A percentile compares a stretch with the other conserved stretches of the same genome.
Evolutionary conservation across 2,888 invertebrate species (phyloP).

Genomic region (Pollenia griseotomentosa): DNA sequence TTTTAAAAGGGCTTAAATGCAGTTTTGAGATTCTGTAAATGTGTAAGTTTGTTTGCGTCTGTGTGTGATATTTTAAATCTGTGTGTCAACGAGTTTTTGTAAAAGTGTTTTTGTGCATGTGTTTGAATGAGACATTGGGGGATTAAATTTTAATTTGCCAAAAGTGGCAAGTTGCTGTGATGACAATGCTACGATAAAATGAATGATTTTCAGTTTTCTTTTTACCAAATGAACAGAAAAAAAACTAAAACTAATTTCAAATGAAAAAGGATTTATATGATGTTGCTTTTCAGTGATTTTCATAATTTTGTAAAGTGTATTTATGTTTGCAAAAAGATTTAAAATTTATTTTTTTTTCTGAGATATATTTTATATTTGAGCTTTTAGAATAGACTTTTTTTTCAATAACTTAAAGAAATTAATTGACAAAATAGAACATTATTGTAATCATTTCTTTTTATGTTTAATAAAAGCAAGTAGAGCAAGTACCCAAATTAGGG

Average conservation of each 20-base stretch:
- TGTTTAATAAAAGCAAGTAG: background rate
- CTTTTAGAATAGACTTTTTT: background rate
- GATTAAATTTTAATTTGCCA: conserved; percentile 75
- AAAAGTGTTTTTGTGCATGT: conserved; percentile 30
- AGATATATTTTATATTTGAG: conserved; percentile 21
- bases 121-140: conserved; percentile 72
- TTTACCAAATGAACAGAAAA: background rate
- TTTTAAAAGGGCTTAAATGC: conserved; percentile 63
- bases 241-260: background rate
- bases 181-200: conserved; percentile 73
- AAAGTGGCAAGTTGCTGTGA: conserved; percentile 73
- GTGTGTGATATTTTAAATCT: conserved; percentile 29
- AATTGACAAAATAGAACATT: background rate
- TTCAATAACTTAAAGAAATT: background rate
- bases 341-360: background rate
- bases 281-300: conserved; percentile 37
- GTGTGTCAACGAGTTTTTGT: conserved; percentile 57
- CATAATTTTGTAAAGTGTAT: conserved; percentile 55
- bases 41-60: background rate
- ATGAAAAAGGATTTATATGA: conserved; percentile 51
- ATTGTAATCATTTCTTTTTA: background rate
- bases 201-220: conserved; percentile 65
- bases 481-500: too few species aligned
- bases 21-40: conserved; percentile 22
- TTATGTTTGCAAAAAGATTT: conserved; percentile 50